Evolutionary conservation across 2,888 invertebrate species (phyloP).

Genomic region (Buathra laborator): DNA sequence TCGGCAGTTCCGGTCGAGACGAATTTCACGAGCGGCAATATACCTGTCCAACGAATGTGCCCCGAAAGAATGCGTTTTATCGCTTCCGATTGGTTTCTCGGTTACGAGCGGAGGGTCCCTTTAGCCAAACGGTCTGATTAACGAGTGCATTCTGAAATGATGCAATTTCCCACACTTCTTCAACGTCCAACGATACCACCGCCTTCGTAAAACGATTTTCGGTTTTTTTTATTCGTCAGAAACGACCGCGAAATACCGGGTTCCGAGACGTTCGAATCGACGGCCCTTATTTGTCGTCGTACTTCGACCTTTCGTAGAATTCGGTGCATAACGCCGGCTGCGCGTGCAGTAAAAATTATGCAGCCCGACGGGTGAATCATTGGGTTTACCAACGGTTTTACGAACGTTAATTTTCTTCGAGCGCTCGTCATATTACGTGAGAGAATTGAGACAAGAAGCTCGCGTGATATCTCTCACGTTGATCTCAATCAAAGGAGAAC

Average conservation of each 20-base stretch:
- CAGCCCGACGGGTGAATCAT: neutral
- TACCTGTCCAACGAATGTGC: constrained; percentile 36
- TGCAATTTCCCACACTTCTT: neutral
- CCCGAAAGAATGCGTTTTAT: constrained; percentile 30
- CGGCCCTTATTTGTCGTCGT: constrained; percentile 12
- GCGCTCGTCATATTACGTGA: neutral
- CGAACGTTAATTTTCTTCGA: neutral
- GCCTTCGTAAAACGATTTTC: constrained; percentile 33
- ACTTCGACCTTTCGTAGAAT: constrained; percentile 17
- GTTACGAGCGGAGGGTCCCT: neutral
- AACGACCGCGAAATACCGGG: constrained; percentile 30
- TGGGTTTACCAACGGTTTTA: neutral
- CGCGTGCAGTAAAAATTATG: neutral
- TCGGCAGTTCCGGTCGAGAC: constrained; percentile 56
- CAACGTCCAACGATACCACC: constrained; percentile 13
- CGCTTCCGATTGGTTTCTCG: constrained; percentile 35
- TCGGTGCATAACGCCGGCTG: neutral
- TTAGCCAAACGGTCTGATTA: constrained; percentile 42
- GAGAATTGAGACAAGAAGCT: neutral
- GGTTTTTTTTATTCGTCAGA: constrained; percentile 12
- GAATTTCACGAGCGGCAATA: constrained; percentile 60
- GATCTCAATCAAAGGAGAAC: neutral
- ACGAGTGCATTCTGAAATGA: constrained; percentile 42
- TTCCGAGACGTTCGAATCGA: constrained; percentile 30
- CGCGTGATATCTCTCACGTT: constrained; percentile 20